phyloP scores from a whole-genome alignment of 2,888 invertebrate genomes.

The Pilophorus perplexus region DNA sequence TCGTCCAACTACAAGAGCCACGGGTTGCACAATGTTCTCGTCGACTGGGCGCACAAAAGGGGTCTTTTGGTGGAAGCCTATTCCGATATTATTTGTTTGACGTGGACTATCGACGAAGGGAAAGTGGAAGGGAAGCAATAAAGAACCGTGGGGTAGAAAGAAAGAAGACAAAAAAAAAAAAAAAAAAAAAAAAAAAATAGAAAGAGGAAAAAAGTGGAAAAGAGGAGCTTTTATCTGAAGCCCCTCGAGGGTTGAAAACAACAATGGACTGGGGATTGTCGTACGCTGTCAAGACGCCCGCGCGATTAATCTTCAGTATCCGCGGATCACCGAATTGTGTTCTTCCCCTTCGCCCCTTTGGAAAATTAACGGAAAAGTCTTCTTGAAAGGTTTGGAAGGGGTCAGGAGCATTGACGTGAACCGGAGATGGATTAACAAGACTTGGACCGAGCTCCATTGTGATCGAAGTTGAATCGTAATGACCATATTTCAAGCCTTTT shows the following conservation, averaged over 20 bases:
- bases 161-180: neutral
- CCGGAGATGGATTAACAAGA: too few relatives aligned
- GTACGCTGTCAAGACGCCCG: constrained; percentile 35
- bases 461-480: too few relatives aligned
- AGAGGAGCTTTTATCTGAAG: constrained; percentile 39
- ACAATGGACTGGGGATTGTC: constrained; percentile 25
- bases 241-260: constrained; percentile 28
- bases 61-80: constrained; percentile 36
- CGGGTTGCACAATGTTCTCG: constrained; percentile 18
- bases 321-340: constrained; percentile 29
- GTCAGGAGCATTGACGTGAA: too few relatives aligned
- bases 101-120: constrained; percentile 37
- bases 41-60: constrained; percentile 29
- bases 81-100: constrained; percentile 45
- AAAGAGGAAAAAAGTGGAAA: constrained; percentile 11
- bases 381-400: neutral
- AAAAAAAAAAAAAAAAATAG: constrained; percentile 7
- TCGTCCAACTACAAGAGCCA: neutral
- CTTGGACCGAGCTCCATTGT: too few relatives aligned
- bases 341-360: neutral
- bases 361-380: neutral
- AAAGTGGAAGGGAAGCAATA: constrained; percentile 27
- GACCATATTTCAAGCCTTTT: too few relatives aligned
- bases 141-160: constrained; percentile 28
- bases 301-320: constrained; percentile 40